Conservation (phyloP, 2,888 invertebrate species). For the Nomada fucata region DNA sequence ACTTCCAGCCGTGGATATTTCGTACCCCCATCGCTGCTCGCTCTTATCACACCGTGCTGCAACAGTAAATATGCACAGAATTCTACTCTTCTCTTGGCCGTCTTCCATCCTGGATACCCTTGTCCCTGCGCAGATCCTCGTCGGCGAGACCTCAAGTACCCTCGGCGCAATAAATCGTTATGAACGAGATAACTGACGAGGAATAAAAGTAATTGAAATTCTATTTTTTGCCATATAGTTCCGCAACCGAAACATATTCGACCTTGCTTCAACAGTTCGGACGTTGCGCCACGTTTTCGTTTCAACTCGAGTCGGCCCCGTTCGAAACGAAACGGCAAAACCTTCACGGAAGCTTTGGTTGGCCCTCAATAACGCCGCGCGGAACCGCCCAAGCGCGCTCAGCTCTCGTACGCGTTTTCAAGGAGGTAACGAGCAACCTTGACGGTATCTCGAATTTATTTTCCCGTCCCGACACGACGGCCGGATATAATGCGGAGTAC, state of each 20-base stretch:
- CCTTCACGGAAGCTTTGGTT: background rate
- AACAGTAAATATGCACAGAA: background rate
- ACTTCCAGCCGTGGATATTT: constrained; percentile 41
- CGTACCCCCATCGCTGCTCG: constrained; percentile 12
- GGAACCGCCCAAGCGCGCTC: background rate
- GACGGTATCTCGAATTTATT: constrained; percentile 24
- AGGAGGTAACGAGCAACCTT: background rate
- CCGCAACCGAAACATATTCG: too few relatives aligned
- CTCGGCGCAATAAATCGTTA: background rate
- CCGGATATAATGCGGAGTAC: background rate
- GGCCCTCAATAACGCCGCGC: background rate
- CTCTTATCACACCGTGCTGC: constrained; percentile 25
- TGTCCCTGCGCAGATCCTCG: background rate
- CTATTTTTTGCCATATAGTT: too few relatives aligned
- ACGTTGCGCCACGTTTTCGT: too few relatives aligned
- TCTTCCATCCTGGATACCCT: background rate
- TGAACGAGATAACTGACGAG: background rate
- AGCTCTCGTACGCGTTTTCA: background rate
- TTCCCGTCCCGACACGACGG: background rate
- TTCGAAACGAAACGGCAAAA: background rate
- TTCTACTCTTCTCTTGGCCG: too few relatives aligned
- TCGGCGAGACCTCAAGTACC: background rate
- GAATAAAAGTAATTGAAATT: too few relatives aligned
- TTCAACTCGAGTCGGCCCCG: too few relatives aligned
- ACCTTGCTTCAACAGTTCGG: too few relatives aligned